Evolutionary conservation across 2,888 invertebrate species (phyloP), one percentile per base, ranked within the genome.

Genomic region (Hydroisotoma schaefferi): DNA sequence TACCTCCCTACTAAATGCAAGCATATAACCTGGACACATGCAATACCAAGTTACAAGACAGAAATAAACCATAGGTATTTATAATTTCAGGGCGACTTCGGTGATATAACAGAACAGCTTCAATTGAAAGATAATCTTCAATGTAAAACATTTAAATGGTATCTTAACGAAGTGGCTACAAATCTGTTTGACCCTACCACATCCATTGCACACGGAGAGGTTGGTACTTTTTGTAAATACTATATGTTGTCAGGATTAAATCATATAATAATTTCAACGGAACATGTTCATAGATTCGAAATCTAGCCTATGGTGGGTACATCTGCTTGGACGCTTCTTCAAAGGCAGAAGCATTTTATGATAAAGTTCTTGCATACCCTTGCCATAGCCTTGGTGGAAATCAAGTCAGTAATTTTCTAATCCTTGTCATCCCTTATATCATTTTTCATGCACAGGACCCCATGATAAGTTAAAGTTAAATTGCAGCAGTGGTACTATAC

Each of bases 381-480:
- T 83, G 83, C 73, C 83, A 83, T 73, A 78, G 77, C 61, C 81
- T 81, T 74, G 82, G 82, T 56, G 83, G 82, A 49, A 83, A 83
- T 74, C 83, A 83, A 80, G 81, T 80, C 10, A 20, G 28, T 23
- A 25, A 33, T 33, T 10, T 6, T n/a, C n/a, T n/a, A n/a, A n/a
- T n/a, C n/a, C n/a, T n/a, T n/a, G n/a, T n/a, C n/a, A n/a, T n/a
- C n/a, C n/a, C n/a, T n/a, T n/a, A n/a, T n/a, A n/a, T n/a, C n/a
- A n/a, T n/a, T n/a, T n/a, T n/a, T n/a, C n/a, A n/a, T n/a, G n/a
- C n/a, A n/a, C n/a, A n/a, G n/a, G n/a, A n/a, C n/a, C n/a, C n/a
- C n/a, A n/a, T n/a, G n/a, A n/a, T n/a, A n/a, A n/a, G n/a, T n/a
- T 28, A 10, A 28, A 28, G 12, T 28, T 49, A n/a, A 10, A 6